Evolutionary conservation across 2,888 invertebrate genomes (phyloP), one percentile per base, ranked within the genome.

Genomic region (Arge pagana): DNA sequence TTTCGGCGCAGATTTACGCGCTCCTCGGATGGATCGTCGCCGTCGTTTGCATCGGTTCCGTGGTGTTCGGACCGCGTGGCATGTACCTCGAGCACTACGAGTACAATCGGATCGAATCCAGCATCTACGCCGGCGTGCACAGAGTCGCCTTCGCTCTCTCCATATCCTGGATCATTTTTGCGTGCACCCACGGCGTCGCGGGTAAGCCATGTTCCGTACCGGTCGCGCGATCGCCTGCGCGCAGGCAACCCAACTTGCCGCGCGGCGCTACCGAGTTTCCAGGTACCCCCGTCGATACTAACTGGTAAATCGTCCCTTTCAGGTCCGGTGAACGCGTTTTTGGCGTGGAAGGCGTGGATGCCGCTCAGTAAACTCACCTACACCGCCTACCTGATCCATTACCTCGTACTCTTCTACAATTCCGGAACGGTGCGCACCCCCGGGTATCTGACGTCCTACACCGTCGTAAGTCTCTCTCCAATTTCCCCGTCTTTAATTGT

Each of bases 111-210:
- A 3, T 65, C 3, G 72, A 72, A 48, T 67, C 75, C 0, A 69
- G 72, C 6, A 62, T 73, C 13, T 77, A 76, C 52, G 73, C 72
- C 1, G 71, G 71, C 5, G 58, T 74, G 1, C 70, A 74, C 24
- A 62, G 74, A n/a, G 65, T 67, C 3, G 63, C 56, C 0, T 77
- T 76, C 53, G 63, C 64, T 2, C 19, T 74, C 1, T 62, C 65
- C 8, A 35, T 76, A 2, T 62, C 64, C 2, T 77, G 77, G 77
- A 63, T 77, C 8, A 62, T 77, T 16, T 78, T 88, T 41, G 82
- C 84, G 0, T 85, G 86, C 59, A 76, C 79, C 21, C 85, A 85
- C 10, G 85, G 85, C 36, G 85, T 85, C 70, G 85, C 84, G 68
- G 85, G 85, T 82, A 70, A 76, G 64, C 60, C n/a, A n/a, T n/a